A percentile compares a stretch with the other conserved stretches of the same genome.
Evolutionary conservation across 53 echinoderm and acorn worm genomes (phyloP).

Genomic region (Arbacia lixula): DNA sequence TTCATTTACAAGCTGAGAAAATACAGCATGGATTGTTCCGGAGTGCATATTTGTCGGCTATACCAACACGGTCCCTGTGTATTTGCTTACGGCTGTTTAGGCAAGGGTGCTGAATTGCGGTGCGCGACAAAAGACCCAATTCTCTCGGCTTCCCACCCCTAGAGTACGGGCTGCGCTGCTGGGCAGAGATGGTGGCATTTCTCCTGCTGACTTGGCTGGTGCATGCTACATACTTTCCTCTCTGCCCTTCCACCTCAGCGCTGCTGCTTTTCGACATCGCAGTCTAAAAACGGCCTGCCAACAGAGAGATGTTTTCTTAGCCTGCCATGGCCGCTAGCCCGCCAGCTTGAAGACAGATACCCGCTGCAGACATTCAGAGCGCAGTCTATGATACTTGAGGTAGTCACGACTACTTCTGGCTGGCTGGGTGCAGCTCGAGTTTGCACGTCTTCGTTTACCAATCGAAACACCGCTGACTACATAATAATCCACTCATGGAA

Average conservation of each 20-base stretch:
- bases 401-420: no score
- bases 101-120: conserved; percentile 44
- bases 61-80: conserved; percentile 39
- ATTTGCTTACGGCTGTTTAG: conserved; percentile 60
- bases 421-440: no score
- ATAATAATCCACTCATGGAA: no score
- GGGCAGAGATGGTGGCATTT: conserved; percentile 4
- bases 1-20: conserved; percentile 62
- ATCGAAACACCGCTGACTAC: no score
- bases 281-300: conserved; percentile 13
- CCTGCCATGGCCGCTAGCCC: conserved; percentile 44
- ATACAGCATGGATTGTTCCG: conserved; percentile 46
- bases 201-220: not conserved
- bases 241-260: conserved; percentile 16
- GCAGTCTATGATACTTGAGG: no score
- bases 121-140: conserved; percentile 54
- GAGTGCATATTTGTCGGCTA: conserved; percentile 57
- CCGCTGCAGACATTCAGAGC: no score
- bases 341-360: conserved; percentile 22
- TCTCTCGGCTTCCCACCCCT: conserved; percentile 37
- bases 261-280: conserved; percentile 10
- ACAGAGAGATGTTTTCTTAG: conserved; percentile 45
- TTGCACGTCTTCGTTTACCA: no score
- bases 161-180: conserved; percentile 25
- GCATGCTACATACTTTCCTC: not conserved